Percentiles rank a stretch among this genome's conserved stretches.
Evolutionary conservation across 2,113 vertebrate genomes (phyloP).

Genomic region (Charadrius vociferus): DNA sequence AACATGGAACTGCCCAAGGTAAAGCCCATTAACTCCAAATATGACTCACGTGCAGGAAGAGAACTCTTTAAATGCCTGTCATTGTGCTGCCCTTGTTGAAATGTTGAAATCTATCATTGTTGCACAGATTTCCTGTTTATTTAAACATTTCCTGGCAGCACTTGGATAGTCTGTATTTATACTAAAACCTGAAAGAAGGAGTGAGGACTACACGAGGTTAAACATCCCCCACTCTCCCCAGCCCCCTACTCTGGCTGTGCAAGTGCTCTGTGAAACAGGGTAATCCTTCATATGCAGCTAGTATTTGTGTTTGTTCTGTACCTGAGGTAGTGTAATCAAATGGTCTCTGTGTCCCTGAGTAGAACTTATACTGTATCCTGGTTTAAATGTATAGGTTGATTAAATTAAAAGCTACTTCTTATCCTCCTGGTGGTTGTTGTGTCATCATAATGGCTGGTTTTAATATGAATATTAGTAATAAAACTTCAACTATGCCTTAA

Average conservation of each 20-base stretch:
- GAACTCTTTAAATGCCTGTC: conserved; percentile 59
- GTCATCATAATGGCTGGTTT: not conserved
- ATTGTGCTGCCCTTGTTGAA: conserved; percentile 63
- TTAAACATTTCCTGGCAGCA: conserved; percentile 72
- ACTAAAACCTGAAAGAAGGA: conserved; percentile 34
- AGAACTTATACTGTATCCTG: not conserved
- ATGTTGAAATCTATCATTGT: conserved; percentile 70
- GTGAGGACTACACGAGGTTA: not conserved
- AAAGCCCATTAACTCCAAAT: conserved; percentile 67
- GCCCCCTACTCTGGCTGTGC: not conserved
- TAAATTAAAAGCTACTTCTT: not conserved
- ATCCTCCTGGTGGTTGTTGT: not conserved
- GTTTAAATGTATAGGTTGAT: not conserved
- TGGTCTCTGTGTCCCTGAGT: not conserved
- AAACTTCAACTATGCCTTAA: not conserved
- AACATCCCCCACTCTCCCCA: not conserved
- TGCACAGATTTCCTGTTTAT: conserved; percentile 78
- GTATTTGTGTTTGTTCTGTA: not conserved
- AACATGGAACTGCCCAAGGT: conserved; percentile 54
- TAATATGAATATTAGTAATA: not conserved
- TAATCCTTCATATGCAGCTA: not conserved
- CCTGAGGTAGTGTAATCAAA: not conserved
- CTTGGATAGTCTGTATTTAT: conserved; percentile 62
- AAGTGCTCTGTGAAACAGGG: not conserved
- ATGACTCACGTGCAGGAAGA: conserved; percentile 58